Base-by-base conservation (phyloP, 1,140 invertebrate genomes). In the Limonius californicus region DNA sequence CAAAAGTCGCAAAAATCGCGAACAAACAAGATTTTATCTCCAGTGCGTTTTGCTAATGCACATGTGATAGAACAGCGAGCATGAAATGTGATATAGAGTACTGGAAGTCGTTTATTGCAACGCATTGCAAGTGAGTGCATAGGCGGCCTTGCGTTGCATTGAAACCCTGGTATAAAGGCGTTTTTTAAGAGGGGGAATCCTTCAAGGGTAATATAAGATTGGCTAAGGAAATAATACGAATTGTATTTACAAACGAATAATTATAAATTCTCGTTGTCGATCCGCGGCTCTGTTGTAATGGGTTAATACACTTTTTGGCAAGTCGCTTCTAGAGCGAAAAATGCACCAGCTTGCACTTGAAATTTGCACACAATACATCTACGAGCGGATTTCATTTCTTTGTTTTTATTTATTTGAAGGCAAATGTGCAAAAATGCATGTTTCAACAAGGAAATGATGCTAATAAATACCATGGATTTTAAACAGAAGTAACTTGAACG, bases 171-270 rank as follows among this genome's bases (percentile, higher is more conserved):
- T 64, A 39, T 68, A 66, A 68, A 63, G 64, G 66, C 61, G 59
- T 69, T 69, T 69, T 69, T 69, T 68, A 65, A 65, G 66, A 58
- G 64, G 68, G 68, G 68, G 68, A 62, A 68, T 57, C 30, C 64
- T 62, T 70, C 68, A 70, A 70, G 68, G 68, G 68, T 70, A 70
- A 68, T 55, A 55, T 30, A 27, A 35, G 21, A 55, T 55, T 55
- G n/a, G 35, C 11, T 39, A 39, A 39, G 35, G n/a, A 39, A 39
- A 39, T 39, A 39, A 39, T 39, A 39, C n/a, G 7, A 39, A 6
- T 14, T 39, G 2, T 39, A 12, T 39, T 39, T 12, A 39, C 8
- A 39, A 39, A 32, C n/a, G n/a, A n/a, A 32, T 32, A 6, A 32
- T 32, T 32, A 6, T 32, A 32, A 32, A 11, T 32, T 11, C 4